Evolutionary conservation across 1,140 invertebrate species (phyloP).

Genomic region (Drosophila sechellia): DNA sequence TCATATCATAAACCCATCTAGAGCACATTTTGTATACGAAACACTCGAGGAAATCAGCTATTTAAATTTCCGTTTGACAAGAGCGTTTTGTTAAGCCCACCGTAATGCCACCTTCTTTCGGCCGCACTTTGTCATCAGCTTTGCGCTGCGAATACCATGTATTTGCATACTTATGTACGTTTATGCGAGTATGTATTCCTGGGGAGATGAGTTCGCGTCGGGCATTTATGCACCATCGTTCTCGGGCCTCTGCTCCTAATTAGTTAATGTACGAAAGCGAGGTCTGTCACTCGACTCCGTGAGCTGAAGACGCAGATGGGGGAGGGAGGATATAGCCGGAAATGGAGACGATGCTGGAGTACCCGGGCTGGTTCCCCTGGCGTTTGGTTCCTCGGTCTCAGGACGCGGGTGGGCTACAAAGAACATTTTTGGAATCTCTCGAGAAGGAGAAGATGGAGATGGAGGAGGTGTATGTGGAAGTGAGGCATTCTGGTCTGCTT

Average conservation of each 20-base stretch:
- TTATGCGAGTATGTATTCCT: constrained; percentile 5
- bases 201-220: constrained; percentile 1
- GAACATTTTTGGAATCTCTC: constrained; percentile 44
- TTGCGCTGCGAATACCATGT: constrained; percentile 1
- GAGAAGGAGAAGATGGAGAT: background rate
- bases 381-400: constrained; percentile 32
- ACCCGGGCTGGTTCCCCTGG: constrained; percentile 16
- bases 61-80: constrained; percentile 36
- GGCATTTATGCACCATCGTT: constrained; percentile 16
- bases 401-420: constrained; percentile 36
- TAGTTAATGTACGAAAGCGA: constrained; percentile 69
- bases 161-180: background rate
- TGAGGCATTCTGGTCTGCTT: constrained; percentile 13
- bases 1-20: too few species aligned
- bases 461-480: too few species aligned
- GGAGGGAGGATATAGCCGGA: background rate
- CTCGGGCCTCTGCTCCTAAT: constrained; percentile 53
- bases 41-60: constrained; percentile 8
- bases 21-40: background rate
- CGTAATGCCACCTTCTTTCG: constrained; percentile 9
- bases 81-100: constrained; percentile 8
- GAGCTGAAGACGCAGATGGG: background rate
- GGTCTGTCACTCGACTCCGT: constrained; percentile 37
- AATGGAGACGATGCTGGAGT: constrained; percentile 4
- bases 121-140: constrained; percentile 11